phyloP scores from a whole-genome alignment of 2,888 invertebrate species.

The Neocrepidodera transversa region DNA sequence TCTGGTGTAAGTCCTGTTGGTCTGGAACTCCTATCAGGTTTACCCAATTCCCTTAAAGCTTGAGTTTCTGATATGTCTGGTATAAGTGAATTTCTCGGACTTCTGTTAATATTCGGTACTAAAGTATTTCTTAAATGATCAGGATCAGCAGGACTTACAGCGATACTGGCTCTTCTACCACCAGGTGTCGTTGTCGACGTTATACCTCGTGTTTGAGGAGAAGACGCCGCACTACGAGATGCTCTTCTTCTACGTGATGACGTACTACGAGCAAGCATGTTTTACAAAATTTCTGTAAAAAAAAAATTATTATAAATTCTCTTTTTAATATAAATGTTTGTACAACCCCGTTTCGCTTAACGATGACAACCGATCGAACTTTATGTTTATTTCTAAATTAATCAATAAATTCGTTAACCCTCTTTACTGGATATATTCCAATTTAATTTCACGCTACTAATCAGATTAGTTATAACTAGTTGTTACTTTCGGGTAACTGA shows the following conservation, averaged over 20 bases:
- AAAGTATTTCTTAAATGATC: constrained; percentile 50
- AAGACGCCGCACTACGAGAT: constrained; percentile 71
- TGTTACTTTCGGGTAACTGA: too few relatives aligned
- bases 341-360: too few relatives aligned
- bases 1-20: constrained; percentile 65
- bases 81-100: constrained; percentile 60
- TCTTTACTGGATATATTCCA: too few relatives aligned
- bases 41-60: constrained; percentile 49
- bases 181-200: constrained; percentile 58
- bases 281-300: background rate
- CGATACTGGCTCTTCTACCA: constrained; percentile 58
- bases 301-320: background rate
- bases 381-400: too few relatives aligned
- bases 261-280: constrained; percentile 70
- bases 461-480: too few relatives aligned
- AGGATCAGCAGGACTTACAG: constrained; percentile 47
- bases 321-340: too few relatives aligned
- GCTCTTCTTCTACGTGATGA: constrained; percentile 73
- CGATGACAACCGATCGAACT: too few relatives aligned
- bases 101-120: constrained; percentile 59
- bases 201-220: constrained; percentile 68
- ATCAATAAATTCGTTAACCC: too few relatives aligned
- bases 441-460: too few relatives aligned
- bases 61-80: constrained; percentile 60
- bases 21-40: constrained; percentile 63